Percentiles rank a stretch among this genome's conserved stretches.
These are phyloP conservation scores for Heteropelma amictum DNA, from an alignment of 2,888 invertebrate genomes.

Conservation along the genomic window DNA sequence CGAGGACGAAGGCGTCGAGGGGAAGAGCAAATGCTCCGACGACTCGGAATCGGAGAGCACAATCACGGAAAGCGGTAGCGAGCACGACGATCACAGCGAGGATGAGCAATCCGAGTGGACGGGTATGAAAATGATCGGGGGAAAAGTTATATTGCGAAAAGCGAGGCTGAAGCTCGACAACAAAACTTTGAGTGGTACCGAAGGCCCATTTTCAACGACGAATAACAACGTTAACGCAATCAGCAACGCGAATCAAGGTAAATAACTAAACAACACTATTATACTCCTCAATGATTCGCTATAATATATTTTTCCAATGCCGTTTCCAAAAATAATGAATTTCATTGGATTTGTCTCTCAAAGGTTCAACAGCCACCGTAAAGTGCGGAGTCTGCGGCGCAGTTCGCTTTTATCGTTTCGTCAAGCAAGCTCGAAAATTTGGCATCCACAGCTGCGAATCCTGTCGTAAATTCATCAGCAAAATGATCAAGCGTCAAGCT, in stretches of 20 bases:
- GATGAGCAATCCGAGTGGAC: conserved; percentile 77
- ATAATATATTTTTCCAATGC: no score
- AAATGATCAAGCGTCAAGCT: conserved; percentile 86
- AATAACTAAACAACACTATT: not conserved
- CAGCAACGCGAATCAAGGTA: conserved; percentile 70
- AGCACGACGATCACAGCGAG: conserved; percentile 71
- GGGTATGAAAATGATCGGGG: conserved; percentile 80
- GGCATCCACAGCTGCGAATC: conserved; percentile 92
- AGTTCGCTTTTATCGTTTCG: conserved; percentile 86
- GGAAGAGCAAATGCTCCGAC: conserved; percentile 59
- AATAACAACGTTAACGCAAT: conserved; percentile 66
- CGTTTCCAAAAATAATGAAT: no score
- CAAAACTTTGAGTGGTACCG: conserved; percentile 76
- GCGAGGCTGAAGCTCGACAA: conserved; percentile 83
- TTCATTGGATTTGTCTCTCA: no score
- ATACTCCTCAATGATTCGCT: not conserved
- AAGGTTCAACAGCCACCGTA: conserved; percentile 83
- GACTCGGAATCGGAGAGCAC: conserved; percentile 68
- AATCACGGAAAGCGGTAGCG: conserved; percentile 70
- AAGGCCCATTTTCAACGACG: conserved; percentile 84
- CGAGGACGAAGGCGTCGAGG: conserved; percentile 76
- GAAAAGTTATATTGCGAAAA: conserved; percentile 85
- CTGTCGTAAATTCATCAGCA: conserved; percentile 91
- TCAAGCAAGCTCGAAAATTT: conserved; percentile 89
- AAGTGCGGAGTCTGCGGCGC: conserved; percentile 90